Evolutionary conservation across 2,797 vertebrate species (phyloP).

Genomic region (Margarornis squamiger): DNA sequence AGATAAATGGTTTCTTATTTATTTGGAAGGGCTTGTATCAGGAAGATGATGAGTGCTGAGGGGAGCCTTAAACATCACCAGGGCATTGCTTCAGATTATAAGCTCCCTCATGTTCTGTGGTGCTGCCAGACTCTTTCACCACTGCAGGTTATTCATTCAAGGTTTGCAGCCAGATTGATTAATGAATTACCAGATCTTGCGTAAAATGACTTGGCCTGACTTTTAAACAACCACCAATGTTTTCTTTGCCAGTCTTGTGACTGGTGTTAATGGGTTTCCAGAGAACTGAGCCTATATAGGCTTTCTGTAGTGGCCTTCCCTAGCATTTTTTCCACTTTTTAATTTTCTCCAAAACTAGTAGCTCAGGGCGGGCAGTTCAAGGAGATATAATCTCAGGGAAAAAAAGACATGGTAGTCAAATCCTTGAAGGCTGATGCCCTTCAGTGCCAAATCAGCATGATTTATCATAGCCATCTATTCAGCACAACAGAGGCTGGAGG

Average conservation of each 20-base stretch:
- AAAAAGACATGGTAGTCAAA: slow-evolving; percentile 46
- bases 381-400: slow-evolving; percentile 51
- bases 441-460: slow-evolving; percentile 68
- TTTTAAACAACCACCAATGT: slow-evolving; percentile 76
- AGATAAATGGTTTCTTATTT: slow-evolving; percentile 66
- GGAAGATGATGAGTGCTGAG: slow-evolving; percentile 18
- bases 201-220: slow-evolving; percentile 80
- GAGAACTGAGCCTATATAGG: slow-evolving; percentile 30
- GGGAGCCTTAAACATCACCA: slow-evolving; percentile 33
- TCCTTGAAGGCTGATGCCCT: slow-evolving; percentile 68
- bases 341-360: slow-evolving; percentile 61
- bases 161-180: slow-evolving; percentile 78
- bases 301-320: slow-evolving; percentile 36
- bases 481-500: slow-evolving; percentile 66
- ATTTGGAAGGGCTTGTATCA: slow-evolving; percentile 48
- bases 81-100: slow-evolving; percentile 46
- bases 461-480: slow-evolving; percentile 70
- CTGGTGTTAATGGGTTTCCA: slow-evolving; percentile 77
- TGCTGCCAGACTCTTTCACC: slow-evolving; percentile 64
- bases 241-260: slow-evolving; percentile 77
- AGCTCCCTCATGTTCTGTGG: slow-evolving; percentile 22
- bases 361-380: slow-evolving; percentile 69
- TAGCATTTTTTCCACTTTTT: slow-evolving; percentile 61
- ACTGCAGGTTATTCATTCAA: slow-evolving; percentile 80
- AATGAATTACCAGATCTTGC: slow-evolving; percentile 85